phyloP scores from a whole-genome alignment of 2,888 invertebrate species.

The Torymus texanus region DNA sequence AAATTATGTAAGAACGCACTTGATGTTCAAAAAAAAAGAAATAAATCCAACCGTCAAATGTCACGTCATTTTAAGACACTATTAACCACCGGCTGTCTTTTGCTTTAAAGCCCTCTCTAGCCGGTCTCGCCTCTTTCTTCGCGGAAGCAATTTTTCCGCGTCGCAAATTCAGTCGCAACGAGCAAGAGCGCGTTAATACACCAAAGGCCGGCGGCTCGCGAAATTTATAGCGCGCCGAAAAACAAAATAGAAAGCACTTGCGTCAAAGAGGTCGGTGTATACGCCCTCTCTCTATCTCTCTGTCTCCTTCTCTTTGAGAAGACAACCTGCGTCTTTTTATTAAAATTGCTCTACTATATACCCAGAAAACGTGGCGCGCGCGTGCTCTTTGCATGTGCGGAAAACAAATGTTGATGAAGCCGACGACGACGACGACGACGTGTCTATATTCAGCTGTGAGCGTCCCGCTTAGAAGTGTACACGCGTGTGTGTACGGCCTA shows the following conservation, averaged over 20 bases:
- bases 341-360: too few relatives aligned
- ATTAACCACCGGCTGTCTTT: too few relatives aligned
- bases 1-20: too few relatives aligned
- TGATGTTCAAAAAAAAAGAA: too few relatives aligned
- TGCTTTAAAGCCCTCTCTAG: too few relatives aligned
- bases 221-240: conserved; percentile 29
- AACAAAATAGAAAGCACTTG: conserved; percentile 26
- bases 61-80: too few relatives aligned
- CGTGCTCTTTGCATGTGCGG: background rate
- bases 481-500: conserved; percentile 12
- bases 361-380: too few relatives aligned
- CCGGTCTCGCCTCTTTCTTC: background rate
- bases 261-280: conserved; percentile 43
- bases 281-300: background rate
- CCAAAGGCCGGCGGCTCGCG: too few relatives aligned
- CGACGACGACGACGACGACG: conserved; percentile 6
- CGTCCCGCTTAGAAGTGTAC: background rate
- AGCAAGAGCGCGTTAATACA: too few relatives aligned
- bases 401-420: conserved; percentile 48
- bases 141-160: conserved; percentile 16
- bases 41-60: too few relatives aligned
- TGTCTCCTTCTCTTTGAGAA: background rate
- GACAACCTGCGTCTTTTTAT: too few relatives aligned
- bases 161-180: conserved; percentile 13
- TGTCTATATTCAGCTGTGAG: conserved; percentile 51